Base-by-base conservation (phyloP, 1,140 invertebrate genomes). In the Euwallacea similis region DNA sequence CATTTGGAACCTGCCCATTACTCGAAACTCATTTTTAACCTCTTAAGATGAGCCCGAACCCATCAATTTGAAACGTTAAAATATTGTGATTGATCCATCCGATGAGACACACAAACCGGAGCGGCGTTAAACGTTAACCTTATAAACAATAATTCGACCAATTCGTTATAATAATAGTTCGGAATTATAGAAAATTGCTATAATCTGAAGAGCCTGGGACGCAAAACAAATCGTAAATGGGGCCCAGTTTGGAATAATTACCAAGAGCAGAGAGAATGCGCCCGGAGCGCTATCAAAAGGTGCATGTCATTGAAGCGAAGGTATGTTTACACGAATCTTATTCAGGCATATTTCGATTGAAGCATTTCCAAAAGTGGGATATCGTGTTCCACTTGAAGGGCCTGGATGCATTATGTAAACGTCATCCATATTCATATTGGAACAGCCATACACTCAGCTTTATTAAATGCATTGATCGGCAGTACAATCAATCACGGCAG, bases 301-400 rank as follows among this genome's bases (percentile, higher is more conserved):
- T 33, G 21, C 21, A 33, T 33, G 21, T 33, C 21, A 33, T 33
- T 33, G 21, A 33, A 33, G 21, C 21, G 21, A 33, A 33, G 21
- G 21, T 33, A 33, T 33, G 21, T 33, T 33, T 33, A 33, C 21
- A 33, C 21, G 21, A 33, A 33, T 33, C 21, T 33, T 33, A 33
- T 33, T 33, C 21, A 33, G 21, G 21, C 21, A 33, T 33, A 33
- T 33, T 33, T 33, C 21, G 21, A 33, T 33, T 33, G 21, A 33
- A 33, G 21, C 21, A 33, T 33, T 69, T 74, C 65, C 59, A 58
- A 71, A 77, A 77, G 72, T 73, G 74, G 65, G 72, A 75, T 78
- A 78, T 78, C 77, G 67, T 75, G 72, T 78, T 78, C 75, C 76
- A 69, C 73, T 76, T 68, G 44, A 59, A 69, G 73, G 63, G 41